These are phyloP conservation scores for Triplophysa tibetana DNA, from an alignment of 2,113 vertebrate genomes.

Conservation along the genomic window DNA sequence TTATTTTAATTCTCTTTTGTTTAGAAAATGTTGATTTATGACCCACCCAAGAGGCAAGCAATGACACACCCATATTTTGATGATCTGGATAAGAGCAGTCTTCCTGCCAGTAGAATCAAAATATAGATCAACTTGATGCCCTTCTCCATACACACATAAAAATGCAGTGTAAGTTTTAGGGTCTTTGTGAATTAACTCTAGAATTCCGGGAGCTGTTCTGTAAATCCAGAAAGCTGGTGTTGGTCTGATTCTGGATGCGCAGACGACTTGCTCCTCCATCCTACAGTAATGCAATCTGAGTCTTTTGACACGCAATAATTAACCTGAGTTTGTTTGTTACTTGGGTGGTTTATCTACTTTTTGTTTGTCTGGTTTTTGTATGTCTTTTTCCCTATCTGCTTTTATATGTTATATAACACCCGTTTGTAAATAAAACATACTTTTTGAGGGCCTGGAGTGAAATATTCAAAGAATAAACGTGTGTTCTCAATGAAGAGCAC, in stretches of 20 bases:
- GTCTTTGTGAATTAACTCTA: neutral
- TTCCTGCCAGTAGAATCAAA: conserved; percentile 82
- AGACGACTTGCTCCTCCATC: neutral
- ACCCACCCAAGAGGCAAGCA: conserved; percentile 90
- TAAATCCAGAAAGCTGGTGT: neutral
- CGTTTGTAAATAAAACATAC: conserved; percentile 66
- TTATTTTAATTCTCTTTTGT: conserved; percentile 33
- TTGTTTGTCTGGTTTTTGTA: conserved; percentile 46
- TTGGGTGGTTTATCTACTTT: conserved; percentile 14
- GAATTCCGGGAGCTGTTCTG: neutral
- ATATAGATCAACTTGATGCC: conserved; percentile 48
- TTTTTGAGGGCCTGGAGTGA: conserved; percentile 56
- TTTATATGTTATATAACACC: conserved; percentile 45
- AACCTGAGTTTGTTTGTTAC: conserved; percentile 26
- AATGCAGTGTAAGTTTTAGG: conserved; percentile 6
- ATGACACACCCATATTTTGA: conserved; percentile 92
- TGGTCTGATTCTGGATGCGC: neutral
- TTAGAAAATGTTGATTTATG: conserved; percentile 95
- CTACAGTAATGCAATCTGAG: conserved; percentile 17
- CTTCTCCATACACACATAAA: neutral
- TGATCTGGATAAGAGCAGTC: conserved; percentile 88
- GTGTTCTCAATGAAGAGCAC: conserved; percentile 67
- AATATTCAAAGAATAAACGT: conserved; percentile 30
- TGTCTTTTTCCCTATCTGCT: conserved; percentile 46
- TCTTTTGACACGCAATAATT: conserved; percentile 48